Conservation (phyloP, 2,113 vertebrate species). For the Malurus alboscapulatus region DNA sequence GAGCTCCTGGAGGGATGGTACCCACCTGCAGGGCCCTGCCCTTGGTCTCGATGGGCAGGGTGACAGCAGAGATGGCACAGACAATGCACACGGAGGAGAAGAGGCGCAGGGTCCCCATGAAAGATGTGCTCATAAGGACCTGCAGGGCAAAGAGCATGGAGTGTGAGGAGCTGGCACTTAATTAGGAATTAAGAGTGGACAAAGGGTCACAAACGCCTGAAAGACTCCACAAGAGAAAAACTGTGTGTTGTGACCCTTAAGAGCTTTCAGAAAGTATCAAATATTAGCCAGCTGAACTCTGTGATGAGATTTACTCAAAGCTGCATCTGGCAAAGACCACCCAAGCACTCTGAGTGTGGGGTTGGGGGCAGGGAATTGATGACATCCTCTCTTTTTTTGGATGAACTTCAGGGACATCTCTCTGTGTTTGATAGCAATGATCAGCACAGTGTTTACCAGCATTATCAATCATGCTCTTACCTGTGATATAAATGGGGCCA, state of each 20-base stretch:
- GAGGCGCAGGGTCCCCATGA: slow-evolving; percentile 81
- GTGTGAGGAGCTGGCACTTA: fast-evolving
- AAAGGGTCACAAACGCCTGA: background rate
- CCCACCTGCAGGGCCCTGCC: slow-evolving; percentile 88
- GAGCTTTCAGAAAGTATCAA: background rate
- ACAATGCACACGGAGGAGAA: slow-evolving; percentile 81
- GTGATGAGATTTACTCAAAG: background rate
- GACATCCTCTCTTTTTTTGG: too few relatives aligned
- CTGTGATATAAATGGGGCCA: slow-evolving; percentile 90
- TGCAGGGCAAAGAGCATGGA: slow-evolving; percentile 31
- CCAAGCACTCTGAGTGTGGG: background rate
- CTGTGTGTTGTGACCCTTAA: background rate
- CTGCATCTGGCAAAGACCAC: background rate
- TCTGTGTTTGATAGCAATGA: background rate
- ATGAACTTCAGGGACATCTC: background rate
- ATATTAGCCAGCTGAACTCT: background rate
- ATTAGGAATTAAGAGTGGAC: background rate
- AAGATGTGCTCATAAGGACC: slow-evolving; percentile 87
- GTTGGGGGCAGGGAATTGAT: fast-evolving
- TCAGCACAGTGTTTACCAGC: background rate
- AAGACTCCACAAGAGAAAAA: background rate
- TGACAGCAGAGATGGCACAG: slow-evolving; percentile 79
- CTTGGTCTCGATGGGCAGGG: slow-evolving; percentile 91
- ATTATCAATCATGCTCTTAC: slow-evolving; percentile 27
- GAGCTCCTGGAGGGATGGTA: background rate